These are phyloP conservation scores for Lepidostoma basale DNA, from an alignment of 1,140 invertebrate species.

Conservation along the genomic window DNA sequence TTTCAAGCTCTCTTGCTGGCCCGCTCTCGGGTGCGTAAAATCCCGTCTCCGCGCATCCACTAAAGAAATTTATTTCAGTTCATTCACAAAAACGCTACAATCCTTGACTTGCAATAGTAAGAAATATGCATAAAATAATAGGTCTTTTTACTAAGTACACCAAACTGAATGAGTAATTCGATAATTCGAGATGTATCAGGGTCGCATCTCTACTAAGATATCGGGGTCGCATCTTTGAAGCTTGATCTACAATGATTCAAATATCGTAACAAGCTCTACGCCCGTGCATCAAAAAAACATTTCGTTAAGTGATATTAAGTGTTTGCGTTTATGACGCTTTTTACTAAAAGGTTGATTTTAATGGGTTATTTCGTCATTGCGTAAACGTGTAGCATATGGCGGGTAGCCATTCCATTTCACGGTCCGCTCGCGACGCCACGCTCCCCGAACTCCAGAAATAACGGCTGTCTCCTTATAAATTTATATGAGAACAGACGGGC, in stretches of 20 bases:
- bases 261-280: not conserved
- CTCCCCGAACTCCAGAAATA: slow-evolving; percentile 40
- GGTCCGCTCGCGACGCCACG: slow-evolving; percentile 40
- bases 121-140: not conserved
- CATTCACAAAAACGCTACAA: not conserved
- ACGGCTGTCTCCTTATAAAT: slow-evolving; percentile 40
- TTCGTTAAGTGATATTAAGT: not conserved
- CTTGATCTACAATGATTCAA: not conserved
- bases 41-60: not conserved
- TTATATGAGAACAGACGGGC: slow-evolving; percentile 41
- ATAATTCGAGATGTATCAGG: slow-evolving; percentile 18
- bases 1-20: slow-evolving; percentile 14
- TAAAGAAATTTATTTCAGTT: not conserved
- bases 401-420: slow-evolving; percentile 41
- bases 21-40: slow-evolving; percentile 10
- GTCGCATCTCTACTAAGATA: slow-evolving; percentile 16
- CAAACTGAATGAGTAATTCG: not conserved
- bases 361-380: not conserved
- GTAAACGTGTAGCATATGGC: slow-evolving; percentile 12
- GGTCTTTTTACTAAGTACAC: not conserved
- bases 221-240: slow-evolving; percentile 19
- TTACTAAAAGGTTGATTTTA: not conserved
- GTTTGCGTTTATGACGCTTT: not conserved
- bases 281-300: not conserved
- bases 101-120: too few species aligned